phyloP scores from a whole-genome alignment of 2,888 invertebrate species.

The Pardosa pseudoannulata region DNA sequence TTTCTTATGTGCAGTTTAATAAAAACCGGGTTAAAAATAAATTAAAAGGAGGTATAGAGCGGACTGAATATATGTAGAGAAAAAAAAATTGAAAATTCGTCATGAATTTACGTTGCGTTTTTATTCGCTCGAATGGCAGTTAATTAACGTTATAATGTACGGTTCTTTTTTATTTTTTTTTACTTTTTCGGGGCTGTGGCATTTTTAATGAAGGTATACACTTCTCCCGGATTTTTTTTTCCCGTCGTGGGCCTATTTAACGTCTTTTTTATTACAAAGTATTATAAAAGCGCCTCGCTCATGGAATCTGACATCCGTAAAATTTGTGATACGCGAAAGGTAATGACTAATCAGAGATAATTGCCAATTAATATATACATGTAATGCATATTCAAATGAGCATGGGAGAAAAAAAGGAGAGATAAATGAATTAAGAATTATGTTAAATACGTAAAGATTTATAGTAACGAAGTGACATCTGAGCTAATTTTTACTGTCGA shows the following conservation, averaged over 20 bases:
- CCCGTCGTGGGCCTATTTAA: background rate
- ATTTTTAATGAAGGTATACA: slow-evolving; percentile 42
- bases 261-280: slow-evolving; percentile 22
- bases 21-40: slow-evolving; percentile 27
- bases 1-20: slow-evolving; percentile 30
- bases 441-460: slow-evolving; percentile 7
- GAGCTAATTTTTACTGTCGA: too few species aligned
- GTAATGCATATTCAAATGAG: slow-evolving; percentile 6
- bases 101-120: slow-evolving; percentile 53
- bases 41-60: slow-evolving; percentile 16
- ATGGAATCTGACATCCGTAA: slow-evolving; percentile 19
- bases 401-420: background rate
- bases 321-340: slow-evolving; percentile 10
- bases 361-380: slow-evolving; percentile 13
- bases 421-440: slow-evolving; percentile 6
- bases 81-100: slow-evolving; percentile 45
- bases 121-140: slow-evolving; percentile 64
- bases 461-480: background rate
- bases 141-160: slow-evolving; percentile 66
- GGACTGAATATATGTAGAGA: background rate
- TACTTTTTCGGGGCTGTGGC: background rate
- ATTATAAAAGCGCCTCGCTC: slow-evolving; percentile 6
- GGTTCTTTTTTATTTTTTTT: background rate
- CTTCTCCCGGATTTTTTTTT: background rate
- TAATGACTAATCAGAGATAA: slow-evolving; percentile 17